Conservation (phyloP, 2,113 vertebrate species). For the Pandion haliaetus region DNA sequence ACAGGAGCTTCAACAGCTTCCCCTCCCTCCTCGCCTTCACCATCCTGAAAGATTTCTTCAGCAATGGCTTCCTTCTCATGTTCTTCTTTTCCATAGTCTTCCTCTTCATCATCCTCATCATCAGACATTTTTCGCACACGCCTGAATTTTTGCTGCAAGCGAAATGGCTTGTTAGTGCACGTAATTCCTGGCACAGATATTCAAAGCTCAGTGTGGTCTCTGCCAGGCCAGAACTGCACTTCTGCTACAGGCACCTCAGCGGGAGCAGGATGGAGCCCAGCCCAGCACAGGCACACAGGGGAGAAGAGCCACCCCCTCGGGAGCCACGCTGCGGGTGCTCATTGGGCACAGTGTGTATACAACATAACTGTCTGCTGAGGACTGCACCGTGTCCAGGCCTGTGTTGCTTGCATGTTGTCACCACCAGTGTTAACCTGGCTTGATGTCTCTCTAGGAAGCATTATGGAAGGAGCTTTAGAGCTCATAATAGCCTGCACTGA, state of each 20-base stretch:
- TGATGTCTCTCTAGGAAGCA: not conserved
- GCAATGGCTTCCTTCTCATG: slow-evolving; percentile 94
- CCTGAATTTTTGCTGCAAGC: slow-evolving; percentile 90
- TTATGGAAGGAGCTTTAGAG: not conserved
- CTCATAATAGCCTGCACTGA: not conserved
- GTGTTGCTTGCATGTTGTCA: not conserved
- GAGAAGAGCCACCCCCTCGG: not conserved
- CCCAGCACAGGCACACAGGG: not conserved
- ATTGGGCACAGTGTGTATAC: not conserved
- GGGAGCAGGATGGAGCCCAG: not conserved
- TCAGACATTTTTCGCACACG: slow-evolving; percentile 94
- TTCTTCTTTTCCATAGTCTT: slow-evolving; percentile 83
- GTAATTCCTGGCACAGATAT: not conserved
- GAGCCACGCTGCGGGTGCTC: not conserved
- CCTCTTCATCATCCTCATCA: slow-evolving; percentile 93
- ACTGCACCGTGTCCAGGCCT: fast-evolving
- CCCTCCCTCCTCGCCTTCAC: slow-evolving; percentile 90
- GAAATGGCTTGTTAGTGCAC: not conserved
- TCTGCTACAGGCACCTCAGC: not conserved
- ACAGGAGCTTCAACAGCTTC: slow-evolving; percentile 81
- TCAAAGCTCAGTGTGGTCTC: not conserved
- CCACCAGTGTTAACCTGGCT: not conserved
- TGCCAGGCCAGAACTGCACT: not conserved
- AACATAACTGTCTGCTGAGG: not conserved
- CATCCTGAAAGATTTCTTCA: slow-evolving; percentile 95